Evolutionary conservation across 2,888 invertebrate species (phyloP).

Genomic region (Yponomeuta malinellus): DNA sequence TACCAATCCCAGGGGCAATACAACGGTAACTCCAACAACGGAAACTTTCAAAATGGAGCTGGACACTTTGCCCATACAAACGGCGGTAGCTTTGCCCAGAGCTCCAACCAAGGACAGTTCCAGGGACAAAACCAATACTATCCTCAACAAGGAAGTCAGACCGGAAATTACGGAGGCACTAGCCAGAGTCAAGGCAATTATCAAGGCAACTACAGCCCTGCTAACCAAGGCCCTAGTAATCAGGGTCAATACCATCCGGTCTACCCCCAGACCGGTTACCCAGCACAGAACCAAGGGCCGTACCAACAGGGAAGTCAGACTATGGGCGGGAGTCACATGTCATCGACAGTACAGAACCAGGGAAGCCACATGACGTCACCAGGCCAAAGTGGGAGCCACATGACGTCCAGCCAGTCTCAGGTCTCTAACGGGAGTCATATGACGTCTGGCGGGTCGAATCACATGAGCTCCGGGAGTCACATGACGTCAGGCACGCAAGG

Average conservation of each 20-base stretch:
- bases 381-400: slow-evolving; percentile 12
- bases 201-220: slow-evolving; percentile 5
- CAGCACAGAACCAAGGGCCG: slow-evolving; percentile 1
- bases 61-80: background rate
- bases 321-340: background rate
- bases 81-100: background rate
- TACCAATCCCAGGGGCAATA: slow-evolving; percentile 15
- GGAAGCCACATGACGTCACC: background rate
- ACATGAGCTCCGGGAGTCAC: background rate
- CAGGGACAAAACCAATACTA: slow-evolving; percentile 27
- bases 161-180: slow-evolving; percentile 2
- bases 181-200: slow-evolving; percentile 18
- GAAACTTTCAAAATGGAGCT: slow-evolving; percentile 21
- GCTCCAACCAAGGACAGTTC: slow-evolving; percentile 21
- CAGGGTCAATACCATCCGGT: slow-evolving; percentile 4
- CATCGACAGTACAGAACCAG: background rate
- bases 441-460: slow-evolving; percentile 1
- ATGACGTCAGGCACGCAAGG: slow-evolving; percentile 31
- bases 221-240: background rate
- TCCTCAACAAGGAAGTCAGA: slow-evolving; percentile 23
- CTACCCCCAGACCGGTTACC: slow-evolving; percentile 11
- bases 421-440: slow-evolving; percentile 6
- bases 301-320: slow-evolving; percentile 11
- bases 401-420: background rate
- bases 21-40: slow-evolving; percentile 21